These are phyloP conservation scores for Mycalesis mineus DNA, from an alignment of 2,888 invertebrate species.

Conservation along the genomic window DNA sequence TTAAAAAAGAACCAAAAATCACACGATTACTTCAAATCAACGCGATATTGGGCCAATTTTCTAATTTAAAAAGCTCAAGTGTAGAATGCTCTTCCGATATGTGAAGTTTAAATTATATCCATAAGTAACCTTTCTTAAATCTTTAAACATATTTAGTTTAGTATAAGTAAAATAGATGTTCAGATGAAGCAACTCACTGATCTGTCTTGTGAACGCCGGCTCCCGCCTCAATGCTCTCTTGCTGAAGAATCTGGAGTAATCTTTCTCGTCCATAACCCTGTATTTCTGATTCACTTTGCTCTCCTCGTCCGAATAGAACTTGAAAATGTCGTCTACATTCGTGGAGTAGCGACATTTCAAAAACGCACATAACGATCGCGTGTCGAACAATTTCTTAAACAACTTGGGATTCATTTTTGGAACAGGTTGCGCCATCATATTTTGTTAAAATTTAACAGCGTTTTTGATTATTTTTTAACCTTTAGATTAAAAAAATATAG, in stretches of 20 bases:
- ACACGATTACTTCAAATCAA: no score
- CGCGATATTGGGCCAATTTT: no score
- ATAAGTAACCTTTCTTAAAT: no score
- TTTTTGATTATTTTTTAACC: neutral
- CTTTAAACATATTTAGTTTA: no score
- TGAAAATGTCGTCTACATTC: constrained; percentile 50
- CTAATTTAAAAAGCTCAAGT: no score
- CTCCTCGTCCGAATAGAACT: constrained; percentile 51
- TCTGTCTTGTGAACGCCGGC: constrained; percentile 59
- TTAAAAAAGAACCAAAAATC: no score
- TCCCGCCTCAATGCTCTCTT: constrained; percentile 51
- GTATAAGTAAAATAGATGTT: no score
- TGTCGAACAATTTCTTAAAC: constrained; percentile 35
- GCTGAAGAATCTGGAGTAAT: constrained; percentile 61
- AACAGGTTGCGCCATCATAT: constrained; percentile 18
- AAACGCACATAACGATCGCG: constrained; percentile 35
- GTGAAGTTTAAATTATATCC: no score
- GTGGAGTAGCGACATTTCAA: constrained; percentile 39
- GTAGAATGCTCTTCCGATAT: no score
- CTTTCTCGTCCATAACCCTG: constrained; percentile 46
- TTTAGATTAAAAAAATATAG: no score
- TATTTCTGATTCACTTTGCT: constrained; percentile 40
- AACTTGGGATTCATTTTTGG: constrained; percentile 19
- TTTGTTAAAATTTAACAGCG: neutral
- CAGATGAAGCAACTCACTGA: constrained; percentile 50